These are phyloP conservation scores for Paracyclopina nana DNA, from an alignment of 1,140 invertebrate species.

Conservation along the genomic window DNA sequence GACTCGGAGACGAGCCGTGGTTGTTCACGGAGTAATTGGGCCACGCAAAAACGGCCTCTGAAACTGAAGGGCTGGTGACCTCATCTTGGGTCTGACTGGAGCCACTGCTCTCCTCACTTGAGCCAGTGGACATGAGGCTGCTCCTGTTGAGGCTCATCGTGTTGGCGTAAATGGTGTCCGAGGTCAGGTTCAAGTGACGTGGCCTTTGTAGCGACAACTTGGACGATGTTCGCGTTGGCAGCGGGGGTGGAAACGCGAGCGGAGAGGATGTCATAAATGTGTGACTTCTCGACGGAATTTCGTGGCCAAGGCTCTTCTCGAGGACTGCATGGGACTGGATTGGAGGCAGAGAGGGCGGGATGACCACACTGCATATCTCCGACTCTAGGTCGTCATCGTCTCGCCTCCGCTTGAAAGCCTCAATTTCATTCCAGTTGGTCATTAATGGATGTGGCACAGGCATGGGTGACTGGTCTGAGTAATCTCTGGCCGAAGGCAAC, in stretches of 20 bases:
- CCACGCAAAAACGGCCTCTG: slow-evolving; percentile 10
- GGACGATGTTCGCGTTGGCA: slow-evolving; percentile 5
- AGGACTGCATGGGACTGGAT: slow-evolving; percentile 15
- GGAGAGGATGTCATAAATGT: neutral
- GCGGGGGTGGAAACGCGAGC: neutral
- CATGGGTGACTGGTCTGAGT: slow-evolving; percentile 2
- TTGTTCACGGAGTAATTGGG: slow-evolving; percentile 1
- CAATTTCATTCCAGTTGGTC: neutral
- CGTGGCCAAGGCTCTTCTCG: slow-evolving; percentile 6
- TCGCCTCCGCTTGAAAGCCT: neutral
- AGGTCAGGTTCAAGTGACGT: neutral
- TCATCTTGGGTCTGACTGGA: neutral
- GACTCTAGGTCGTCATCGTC: slow-evolving; percentile 4
- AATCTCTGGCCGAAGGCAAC: neutral
- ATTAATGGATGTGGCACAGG: slow-evolving; percentile 1
- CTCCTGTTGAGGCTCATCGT: neutral
- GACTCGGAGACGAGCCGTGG: neutral
- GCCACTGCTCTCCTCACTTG: neutral
- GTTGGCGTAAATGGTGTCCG: neutral
- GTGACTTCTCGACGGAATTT: neutral
- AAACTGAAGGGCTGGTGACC: neutral
- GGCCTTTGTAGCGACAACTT: neutral
- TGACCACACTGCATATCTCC: slow-evolving; percentile 4
- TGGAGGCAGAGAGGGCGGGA: slow-evolving; percentile 10
- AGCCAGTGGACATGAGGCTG: slow-evolving; percentile 15